phyloP scores from a whole-genome alignment of 2,888 invertebrate genomes.

The Furcula furcula region DNA sequence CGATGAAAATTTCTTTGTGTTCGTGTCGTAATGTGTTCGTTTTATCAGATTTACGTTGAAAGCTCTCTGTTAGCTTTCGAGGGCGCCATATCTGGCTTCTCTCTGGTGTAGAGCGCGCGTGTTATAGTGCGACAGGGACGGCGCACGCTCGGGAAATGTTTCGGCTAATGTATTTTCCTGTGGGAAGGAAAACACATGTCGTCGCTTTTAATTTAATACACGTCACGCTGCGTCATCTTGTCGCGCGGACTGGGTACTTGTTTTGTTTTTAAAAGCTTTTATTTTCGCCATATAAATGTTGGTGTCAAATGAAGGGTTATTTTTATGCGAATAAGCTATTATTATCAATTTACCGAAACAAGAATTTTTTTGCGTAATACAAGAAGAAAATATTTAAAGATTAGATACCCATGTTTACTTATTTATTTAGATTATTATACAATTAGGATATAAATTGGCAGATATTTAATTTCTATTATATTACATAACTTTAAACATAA shows the following conservation, averaged over 20 bases:
- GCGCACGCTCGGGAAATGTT: constrained; percentile 65
- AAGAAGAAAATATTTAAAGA: too few relatives aligned
- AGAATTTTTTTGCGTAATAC: too few relatives aligned
- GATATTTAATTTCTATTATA: too few relatives aligned
- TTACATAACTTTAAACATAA: too few relatives aligned
- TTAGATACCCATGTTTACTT: too few relatives aligned
- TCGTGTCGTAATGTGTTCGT: constrained; percentile 74
- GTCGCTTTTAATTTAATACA: constrained; percentile 81
- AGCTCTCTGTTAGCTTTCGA: constrained; percentile 74
- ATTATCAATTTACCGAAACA: not conserved
- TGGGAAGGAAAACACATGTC: constrained; percentile 81
- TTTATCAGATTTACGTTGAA: constrained; percentile 81
- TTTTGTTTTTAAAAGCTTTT: constrained; percentile 26
- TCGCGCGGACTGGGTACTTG: constrained; percentile 36
- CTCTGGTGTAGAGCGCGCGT: constrained; percentile 30
- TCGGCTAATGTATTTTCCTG: constrained; percentile 79
- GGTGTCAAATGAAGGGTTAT: constrained; percentile 10
- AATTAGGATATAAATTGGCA: too few relatives aligned
- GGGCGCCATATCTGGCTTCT: constrained; percentile 58
- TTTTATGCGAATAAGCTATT: not conserved
- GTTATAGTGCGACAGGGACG: constrained; percentile 45
- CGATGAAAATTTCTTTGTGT: constrained; percentile 76
- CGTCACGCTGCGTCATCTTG: constrained; percentile 73
- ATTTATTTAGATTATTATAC: too few relatives aligned
- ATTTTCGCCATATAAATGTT: constrained; percentile 16